Evolutionary conservation across 2,888 invertebrate genomes (phyloP), one percentile per base, ranked within the genome.

Genomic region (Drepanosiphum platanoidis): DNA sequence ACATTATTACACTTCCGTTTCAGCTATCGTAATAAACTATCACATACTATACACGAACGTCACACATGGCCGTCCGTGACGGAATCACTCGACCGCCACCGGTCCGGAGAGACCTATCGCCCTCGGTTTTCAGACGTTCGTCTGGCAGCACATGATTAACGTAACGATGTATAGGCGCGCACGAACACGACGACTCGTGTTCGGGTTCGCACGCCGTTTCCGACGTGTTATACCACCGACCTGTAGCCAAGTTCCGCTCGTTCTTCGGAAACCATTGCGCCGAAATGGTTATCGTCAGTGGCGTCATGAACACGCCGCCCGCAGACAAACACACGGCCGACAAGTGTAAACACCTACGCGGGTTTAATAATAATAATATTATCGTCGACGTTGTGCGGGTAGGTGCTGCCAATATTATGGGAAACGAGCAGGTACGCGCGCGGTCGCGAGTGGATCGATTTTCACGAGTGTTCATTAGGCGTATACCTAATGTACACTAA

Each of bases 201-300:
- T n/a, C n/a, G n/a, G n/a, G 8, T 9, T 61, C n/a, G 1, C n/a
- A 18, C 4, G 36, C 7, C 15, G 3, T 0, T 27, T 70, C 70
- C 11, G 15, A n/a, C n/a, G n/a, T n/a, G n/a, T n/a, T n/a, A n/a
- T n/a, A n/a, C n/a, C 5, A 36, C 83, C 36, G 27, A 83, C 83
- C 72, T 4, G 58, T 84, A 36, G 84, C 77, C 66, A 77, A 39
- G 39, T 68, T 84, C 52, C 84, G 77, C 42, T 84, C 84, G 39
- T 84, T 77, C 30, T 75, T 52, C 30, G 84, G 77, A 18, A 77
- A 77, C 77, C 84, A 84, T 39, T 77, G 70, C 5, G 70, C 58
- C 18, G 77, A 84, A 46, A 70, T 36, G 11, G 68, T 84, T 15
- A 77, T 58, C n/a, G 77, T 84, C 27, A 84, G 22, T 0, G 84